Conservation (phyloP, 2,888 invertebrate genomes). For the Tortrix viridana region DNA sequence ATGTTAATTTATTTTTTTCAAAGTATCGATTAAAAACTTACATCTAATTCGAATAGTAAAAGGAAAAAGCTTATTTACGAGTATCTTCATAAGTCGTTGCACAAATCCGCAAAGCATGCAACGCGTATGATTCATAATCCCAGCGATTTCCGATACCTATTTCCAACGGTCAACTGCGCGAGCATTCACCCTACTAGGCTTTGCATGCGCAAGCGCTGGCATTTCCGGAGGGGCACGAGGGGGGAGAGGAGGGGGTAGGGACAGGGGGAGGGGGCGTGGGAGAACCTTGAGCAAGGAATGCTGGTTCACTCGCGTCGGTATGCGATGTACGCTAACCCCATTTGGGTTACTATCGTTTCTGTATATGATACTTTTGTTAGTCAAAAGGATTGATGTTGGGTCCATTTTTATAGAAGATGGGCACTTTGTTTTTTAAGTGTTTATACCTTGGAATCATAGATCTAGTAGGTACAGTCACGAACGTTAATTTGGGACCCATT, state of each 20-base stretch:
- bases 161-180: constrained; percentile 45
- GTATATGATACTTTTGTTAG: neutral
- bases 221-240: constrained; percentile 60
- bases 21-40: too few relatives aligned
- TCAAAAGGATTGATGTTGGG: too few relatives aligned
- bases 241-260: constrained; percentile 39
- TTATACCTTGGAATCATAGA: too few relatives aligned
- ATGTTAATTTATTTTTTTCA: too few relatives aligned
- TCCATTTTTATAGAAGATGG: too few relatives aligned
- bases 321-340: constrained; percentile 17
- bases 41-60: too few relatives aligned
- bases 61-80: too few relatives aligned
- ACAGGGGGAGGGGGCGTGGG: constrained; percentile 54
- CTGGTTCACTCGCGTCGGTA: constrained; percentile 39
- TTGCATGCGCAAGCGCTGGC: constrained; percentile 72
- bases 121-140: constrained; percentile 39
- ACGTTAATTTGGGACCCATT: too few relatives aligned
- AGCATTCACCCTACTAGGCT: constrained; percentile 66
- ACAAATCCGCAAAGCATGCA: constrained; percentile 8
- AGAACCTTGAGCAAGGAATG: constrained; percentile 63
- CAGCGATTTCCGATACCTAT: constrained; percentile 54
- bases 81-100: neutral
- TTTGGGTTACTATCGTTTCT: constrained; percentile 35
- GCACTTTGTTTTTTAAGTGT: too few relatives aligned
- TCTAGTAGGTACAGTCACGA: too few relatives aligned